Evolutionary conservation across 2,888 invertebrate species (phyloP).

Genomic region (Epirrhoe tristata): DNA sequence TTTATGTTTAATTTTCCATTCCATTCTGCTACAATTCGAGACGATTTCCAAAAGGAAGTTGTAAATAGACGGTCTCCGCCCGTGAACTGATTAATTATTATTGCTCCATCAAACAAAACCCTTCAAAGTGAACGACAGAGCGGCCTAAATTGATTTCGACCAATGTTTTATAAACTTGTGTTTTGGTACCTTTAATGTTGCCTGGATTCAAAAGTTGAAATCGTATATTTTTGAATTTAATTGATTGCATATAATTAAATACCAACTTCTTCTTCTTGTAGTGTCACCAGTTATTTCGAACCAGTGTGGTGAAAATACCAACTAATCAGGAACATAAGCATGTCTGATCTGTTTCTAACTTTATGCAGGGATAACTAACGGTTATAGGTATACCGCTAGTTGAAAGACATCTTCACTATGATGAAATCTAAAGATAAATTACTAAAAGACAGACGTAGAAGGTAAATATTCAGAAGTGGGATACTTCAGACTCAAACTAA

Average conservation of each 20-base stretch:
- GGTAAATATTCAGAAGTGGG: background rate
- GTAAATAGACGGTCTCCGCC: slow-evolving; percentile 60
- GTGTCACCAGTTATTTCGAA: no score
- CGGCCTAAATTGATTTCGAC: slow-evolving; percentile 52
- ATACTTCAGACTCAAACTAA: background rate
- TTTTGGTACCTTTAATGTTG: slow-evolving; percentile 18
- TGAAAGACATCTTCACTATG: background rate
- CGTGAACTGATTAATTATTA: slow-evolving; percentile 70
- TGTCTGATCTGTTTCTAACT: background rate
- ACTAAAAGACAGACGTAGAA: no score
- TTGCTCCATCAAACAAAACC: slow-evolving; percentile 67
- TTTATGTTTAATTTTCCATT: slow-evolving; percentile 30
- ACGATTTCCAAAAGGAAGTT: slow-evolving; percentile 62
- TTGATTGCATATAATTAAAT: no score
- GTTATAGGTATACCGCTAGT: background rate
- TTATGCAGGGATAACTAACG: background rate
- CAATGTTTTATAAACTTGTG: slow-evolving; percentile 34
- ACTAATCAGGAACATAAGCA: background rate
- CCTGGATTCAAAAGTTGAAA: slow-evolving; percentile 3
- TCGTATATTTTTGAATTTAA: no score
- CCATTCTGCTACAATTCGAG: slow-evolving; percentile 47
- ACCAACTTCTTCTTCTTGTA: no score
- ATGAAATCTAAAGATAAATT: no score
- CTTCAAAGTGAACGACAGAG: slow-evolving; percentile 62
- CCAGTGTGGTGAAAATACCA: no score